Percentiles rank a stretch among this genome's conserved stretches.
These are phyloP conservation scores for Puma concolor DNA, from an alignment of 2,113 vertebrate genomes.

Conservation along the genomic window DNA sequence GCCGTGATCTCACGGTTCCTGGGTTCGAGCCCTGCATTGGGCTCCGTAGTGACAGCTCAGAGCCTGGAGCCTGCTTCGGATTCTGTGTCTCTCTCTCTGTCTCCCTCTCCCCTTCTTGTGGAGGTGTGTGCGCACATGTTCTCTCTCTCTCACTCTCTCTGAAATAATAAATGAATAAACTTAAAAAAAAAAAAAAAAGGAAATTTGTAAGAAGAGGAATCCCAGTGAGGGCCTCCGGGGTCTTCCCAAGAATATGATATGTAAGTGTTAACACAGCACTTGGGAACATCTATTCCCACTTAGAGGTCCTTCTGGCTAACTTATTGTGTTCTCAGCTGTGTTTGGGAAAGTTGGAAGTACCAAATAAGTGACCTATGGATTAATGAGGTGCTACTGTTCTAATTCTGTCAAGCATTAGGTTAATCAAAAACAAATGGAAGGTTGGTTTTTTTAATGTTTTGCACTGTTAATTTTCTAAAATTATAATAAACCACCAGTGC, in stretches of 20 bases:
- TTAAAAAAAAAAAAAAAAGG: too few relatives aligned
- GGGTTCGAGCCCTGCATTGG: too few relatives aligned
- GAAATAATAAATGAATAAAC: too few relatives aligned
- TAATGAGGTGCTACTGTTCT: slow-evolving; percentile 63
- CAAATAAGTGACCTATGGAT: slow-evolving; percentile 59
- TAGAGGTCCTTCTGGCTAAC: slow-evolving; percentile 10
- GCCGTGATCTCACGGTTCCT: too few relatives aligned
- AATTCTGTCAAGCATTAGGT: slow-evolving; percentile 68
- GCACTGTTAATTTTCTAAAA: slow-evolving; percentile 68
- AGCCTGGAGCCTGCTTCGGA: too few relatives aligned
- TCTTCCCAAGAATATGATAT: background rate
- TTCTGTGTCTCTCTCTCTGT: too few relatives aligned
- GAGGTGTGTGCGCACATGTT: accelerated
- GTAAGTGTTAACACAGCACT: background rate
- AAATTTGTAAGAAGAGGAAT: background rate
- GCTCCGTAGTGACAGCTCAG: too few relatives aligned
- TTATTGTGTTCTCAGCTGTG: slow-evolving; percentile 24
- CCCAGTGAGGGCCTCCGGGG: background rate
- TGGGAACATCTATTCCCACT: background rate
- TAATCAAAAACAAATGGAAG: slow-evolving; percentile 67
- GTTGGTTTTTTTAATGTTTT: slow-evolving; percentile 64
- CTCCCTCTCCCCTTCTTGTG: too few relatives aligned
- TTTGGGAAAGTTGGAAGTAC: slow-evolving; percentile 57
- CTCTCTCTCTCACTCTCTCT: too few relatives aligned
- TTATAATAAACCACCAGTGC: slow-evolving; percentile 40